Base-by-base conservation (phyloP, 2,888 invertebrate species). In the Drosophila barbarae region DNA sequence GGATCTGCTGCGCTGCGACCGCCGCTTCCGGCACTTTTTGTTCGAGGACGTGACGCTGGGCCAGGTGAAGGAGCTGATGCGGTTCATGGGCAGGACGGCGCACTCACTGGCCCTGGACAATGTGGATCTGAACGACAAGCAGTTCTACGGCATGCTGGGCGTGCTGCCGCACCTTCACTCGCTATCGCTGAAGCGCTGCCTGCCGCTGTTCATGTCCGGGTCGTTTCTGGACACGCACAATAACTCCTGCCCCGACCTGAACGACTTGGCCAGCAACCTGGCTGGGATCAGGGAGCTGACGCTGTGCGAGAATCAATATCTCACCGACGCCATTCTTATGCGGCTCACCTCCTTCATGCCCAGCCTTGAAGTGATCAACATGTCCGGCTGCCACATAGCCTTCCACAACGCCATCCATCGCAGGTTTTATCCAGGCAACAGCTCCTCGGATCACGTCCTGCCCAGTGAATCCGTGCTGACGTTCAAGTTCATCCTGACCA, bases 191-290 rank as follows among this genome's bases (percentile, higher is more conserved):
- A 91, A 92, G 69, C 91, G 91, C 56, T 95, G 94, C 77, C 92
- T 93, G 77, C 93, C 93, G 60, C 90, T 94, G 21, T 93, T 95
- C 69, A 94, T 95, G 93, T 93, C 94, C 2, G 95, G 94, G 3
- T 91, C 92, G 13, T 89, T 95, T 39, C 86, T 94, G 39, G 93
- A 93, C 30, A 54, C 42, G 21, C 49, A 61, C 77, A 52, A 65
- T 28, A 71, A 91, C 32, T 90, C 91, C 50, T 89, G 91, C 12
- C 54, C 63, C 10, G 93, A 93, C 72, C 90, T 91, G 2, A 88
- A 56, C 30, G 71, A 72, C 28, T 46, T 91, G 38, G 90, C 89
- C 51, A 89, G 92, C 21, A 89, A 90, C 60, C 55, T 80, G 51
- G 74, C 75, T 0, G 91, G 91, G 68, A 88, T 95, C 12, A 91